Evolutionary conservation across 1,140 invertebrate species (phyloP).

Genomic region (Diachasma alloeum): DNA sequence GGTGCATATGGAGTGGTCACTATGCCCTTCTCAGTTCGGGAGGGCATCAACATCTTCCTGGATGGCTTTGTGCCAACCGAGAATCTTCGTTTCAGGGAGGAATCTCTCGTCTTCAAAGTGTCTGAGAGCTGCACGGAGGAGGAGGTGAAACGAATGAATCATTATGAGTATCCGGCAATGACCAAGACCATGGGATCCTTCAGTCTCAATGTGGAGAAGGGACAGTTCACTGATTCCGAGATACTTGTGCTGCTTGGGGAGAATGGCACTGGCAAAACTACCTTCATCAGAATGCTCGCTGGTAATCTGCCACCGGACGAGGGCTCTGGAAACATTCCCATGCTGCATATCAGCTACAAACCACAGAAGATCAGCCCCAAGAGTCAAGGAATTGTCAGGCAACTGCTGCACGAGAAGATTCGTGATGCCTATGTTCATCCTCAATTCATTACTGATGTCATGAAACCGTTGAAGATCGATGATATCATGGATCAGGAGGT

Average conservation of each 20-base stretch:
- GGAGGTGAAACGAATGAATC: constrained; percentile 95
- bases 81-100: constrained; percentile 97
- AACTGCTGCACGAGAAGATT: constrained; percentile 95
- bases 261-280: constrained; percentile 99
- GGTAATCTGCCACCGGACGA: constrained; percentile 93
- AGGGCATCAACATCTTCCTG: constrained; percentile 99
- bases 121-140: constrained; percentile 97
- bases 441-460: constrained; percentile 97
- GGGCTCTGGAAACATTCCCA: constrained; percentile 85
- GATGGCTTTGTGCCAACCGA: constrained; percentile 99
- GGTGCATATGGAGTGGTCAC: constrained; percentile 99
- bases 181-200: constrained; percentile 87
- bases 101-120: constrained; percentile 97
- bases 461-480: constrained; percentile 98
- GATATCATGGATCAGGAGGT: constrained; percentile 99
- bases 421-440: constrained; percentile 97
- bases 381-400: constrained; percentile 90
- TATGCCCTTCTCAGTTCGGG: constrained; percentile 98
- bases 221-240: constrained; percentile 99
- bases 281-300: constrained; percentile 98
- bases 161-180: constrained; percentile 95
- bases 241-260: constrained; percentile 98
- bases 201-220: constrained; percentile 80
- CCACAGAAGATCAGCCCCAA: constrained; percentile 99
- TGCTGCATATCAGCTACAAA: constrained; percentile 98